These are phyloP conservation scores for Agrypnus murinus DNA, from an alignment of 2,888 invertebrate species.

Conservation along the genomic window DNA sequence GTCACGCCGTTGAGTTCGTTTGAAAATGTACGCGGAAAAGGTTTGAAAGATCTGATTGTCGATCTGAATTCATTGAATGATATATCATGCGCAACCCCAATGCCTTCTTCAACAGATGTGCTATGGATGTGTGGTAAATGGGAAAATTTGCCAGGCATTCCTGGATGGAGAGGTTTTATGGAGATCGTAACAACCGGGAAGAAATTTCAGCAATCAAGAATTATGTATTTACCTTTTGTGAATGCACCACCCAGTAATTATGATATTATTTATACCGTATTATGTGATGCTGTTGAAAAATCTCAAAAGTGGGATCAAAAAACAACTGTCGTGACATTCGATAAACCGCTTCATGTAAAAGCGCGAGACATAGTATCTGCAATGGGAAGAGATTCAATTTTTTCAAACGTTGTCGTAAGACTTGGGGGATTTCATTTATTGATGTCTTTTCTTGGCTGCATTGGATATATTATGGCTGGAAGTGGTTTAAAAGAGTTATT, in stretches of 20 bases:
- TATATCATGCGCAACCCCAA: too few species aligned
- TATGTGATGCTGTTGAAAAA: too few species aligned
- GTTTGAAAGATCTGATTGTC: too few species aligned
- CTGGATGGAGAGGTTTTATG: conserved; percentile 11
- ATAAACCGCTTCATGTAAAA: background rate
- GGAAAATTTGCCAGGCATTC: background rate
- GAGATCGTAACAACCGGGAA: background rate
- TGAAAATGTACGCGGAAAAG: too few species aligned
- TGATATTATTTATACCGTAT: background rate
- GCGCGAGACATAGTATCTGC: background rate
- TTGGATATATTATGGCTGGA: conserved; percentile 1
- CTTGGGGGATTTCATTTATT: conserved; percentile 15
- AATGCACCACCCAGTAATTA: background rate
- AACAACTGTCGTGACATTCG: conserved; percentile 17
- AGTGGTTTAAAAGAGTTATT: conserved; percentile 11
- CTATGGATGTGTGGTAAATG: too few species aligned
- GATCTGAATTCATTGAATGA: too few species aligned
- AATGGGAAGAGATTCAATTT: background rate
- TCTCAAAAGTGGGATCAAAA: too few species aligned
- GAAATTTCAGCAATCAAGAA: background rate
- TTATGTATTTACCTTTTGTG: background rate
- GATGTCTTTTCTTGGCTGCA: conserved; percentile 5
- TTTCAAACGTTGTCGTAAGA: background rate
- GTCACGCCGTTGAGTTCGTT: too few species aligned
- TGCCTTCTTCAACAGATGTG: too few species aligned